Evolutionary conservation across 2,797 vertebrate genomes (phyloP), one percentile per base, ranked within the genome.

Genomic region (Malurus splendens): DNA sequence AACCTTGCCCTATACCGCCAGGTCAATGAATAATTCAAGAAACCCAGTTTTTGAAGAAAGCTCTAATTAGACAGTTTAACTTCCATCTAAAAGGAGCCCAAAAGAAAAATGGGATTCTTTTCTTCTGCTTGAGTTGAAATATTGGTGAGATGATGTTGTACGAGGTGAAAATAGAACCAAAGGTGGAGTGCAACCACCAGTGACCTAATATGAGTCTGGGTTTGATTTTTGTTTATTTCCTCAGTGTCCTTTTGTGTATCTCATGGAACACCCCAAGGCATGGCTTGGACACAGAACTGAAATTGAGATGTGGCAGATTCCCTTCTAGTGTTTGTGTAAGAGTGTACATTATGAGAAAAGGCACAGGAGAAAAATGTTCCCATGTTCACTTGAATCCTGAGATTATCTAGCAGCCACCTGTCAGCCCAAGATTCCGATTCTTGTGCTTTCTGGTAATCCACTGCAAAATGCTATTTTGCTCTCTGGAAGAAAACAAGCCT

Each of bases 1-100:
- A 72, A 66, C 56, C 76, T 89, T 75, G 44, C 51, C 55, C 70
- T 27, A 45, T 66, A 73, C 20, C 36, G 27, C 41, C 12, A 54
- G 48, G 45, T 33, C 86, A 92, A 90, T 87, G 30, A 94, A 92
- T 94, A 90, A 95, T 93, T 92, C 38, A 94, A 80, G 59, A 86
- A 83, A 83, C 9, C 2, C 41, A 54, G 54, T 62, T 87, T 78
- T 90, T 92, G 8, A 93, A 95, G 62, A 83, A 14, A 74, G 19
- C 11, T 73, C 38, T 93, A 92, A 95, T 93, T 94, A 89, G 36
- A 54, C 8, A 79, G 22, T 48, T 81, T 74, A 89, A 71, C 62
- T 87, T 87, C 62, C 38, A 36, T 72, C 44, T 77, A 39, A 70
- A 93, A 64, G 33, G 12, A 87, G 4, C 54, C 32, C 32, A 89